Percentiles rank a stretch among this genome's conserved stretches.
Evolutionary conservation across 2,113 vertebrate genomes (phyloP).

Genomic region (Podiceps cristatus): DNA sequence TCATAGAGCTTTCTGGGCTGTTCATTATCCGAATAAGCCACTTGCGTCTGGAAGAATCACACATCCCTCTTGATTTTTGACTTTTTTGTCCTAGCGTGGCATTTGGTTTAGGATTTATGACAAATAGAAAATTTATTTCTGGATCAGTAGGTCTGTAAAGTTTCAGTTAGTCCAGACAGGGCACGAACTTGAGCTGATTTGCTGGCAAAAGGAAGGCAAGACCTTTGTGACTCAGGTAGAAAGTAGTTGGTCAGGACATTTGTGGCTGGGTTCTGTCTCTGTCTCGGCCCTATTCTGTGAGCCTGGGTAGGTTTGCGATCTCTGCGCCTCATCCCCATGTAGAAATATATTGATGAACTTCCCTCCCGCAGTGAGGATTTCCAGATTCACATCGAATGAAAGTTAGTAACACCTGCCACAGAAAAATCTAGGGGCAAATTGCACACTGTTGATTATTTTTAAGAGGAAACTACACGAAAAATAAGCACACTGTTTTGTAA

Average conservation of each 20-base stretch:
- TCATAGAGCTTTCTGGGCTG: not conserved
- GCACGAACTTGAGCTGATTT: not conserved
- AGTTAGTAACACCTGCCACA: not conserved
- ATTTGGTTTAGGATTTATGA: slow-evolving; percentile 17
- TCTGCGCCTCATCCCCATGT: not conserved
- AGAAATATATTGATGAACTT: not conserved
- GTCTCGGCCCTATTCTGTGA: not conserved
- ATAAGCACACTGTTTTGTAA: not conserved
- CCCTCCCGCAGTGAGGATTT: not conserved
- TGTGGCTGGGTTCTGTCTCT: not conserved
- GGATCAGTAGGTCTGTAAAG: not conserved
- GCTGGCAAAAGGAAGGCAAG: not conserved
- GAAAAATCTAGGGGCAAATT: not conserved
- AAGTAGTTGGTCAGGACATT: not conserved
- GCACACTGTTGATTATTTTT: not conserved
- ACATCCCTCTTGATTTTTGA: not conserved
- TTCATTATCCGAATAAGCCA: not conserved
- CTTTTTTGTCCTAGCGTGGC: not conserved
- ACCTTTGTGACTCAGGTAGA: not conserved
- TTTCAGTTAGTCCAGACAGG: not conserved
- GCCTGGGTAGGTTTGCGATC: not conserved
- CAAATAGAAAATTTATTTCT: not conserved
- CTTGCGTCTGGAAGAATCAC: not conserved
- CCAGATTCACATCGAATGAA: not conserved
- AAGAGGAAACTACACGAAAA: not conserved